A percentile compares a stretch with the other conserved stretches of the same genome.
Conservation (phyloP, 2,888 invertebrate species). For the Argynnis bischoffii region DNA sequence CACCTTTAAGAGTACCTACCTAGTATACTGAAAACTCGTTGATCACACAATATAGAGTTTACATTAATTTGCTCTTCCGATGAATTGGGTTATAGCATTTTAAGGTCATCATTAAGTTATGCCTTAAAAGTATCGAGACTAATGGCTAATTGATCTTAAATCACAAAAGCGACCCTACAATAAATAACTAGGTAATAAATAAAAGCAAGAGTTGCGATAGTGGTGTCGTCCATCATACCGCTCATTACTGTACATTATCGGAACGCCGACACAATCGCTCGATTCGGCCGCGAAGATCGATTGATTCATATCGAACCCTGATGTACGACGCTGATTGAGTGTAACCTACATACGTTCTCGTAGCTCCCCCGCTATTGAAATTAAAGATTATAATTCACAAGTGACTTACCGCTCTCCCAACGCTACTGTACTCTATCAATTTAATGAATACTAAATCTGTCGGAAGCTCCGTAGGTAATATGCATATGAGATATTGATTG, state of each 20-base stretch:
- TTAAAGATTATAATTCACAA: constrained; percentile 16
- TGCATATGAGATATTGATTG: constrained; percentile 16
- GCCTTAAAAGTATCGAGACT: constrained; percentile 20
- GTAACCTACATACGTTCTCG: constrained; percentile 26
- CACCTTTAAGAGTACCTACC: background rate
- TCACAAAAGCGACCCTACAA: constrained; percentile 12
- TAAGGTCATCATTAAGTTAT: constrained; percentile 13
- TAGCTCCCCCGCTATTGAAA: constrained; percentile 6
- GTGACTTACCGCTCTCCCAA: constrained; percentile 18
- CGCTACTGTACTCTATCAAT: constrained; percentile 20
- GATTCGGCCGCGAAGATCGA: constrained; percentile 47
- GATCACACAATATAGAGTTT: background rate
- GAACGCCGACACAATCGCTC: constrained; percentile 45
- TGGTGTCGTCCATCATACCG: constrained; percentile 44
- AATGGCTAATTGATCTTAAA: constrained; percentile 22
- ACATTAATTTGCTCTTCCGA: background rate
- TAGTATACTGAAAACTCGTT: background rate
- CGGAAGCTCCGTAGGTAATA: background rate
- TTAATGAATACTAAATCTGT: constrained; percentile 24
- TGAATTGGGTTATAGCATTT: constrained; percentile 9
- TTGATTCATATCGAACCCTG: constrained; percentile 43
- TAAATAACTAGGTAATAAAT: constrained; percentile 36
- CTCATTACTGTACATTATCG: constrained; percentile 47
- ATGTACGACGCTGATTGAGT: constrained; percentile 36
- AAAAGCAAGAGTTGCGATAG: constrained; percentile 35